Evolutionary conservation across 2,888 invertebrate species (phyloP), one percentile per base, ranked within the genome.

Genomic region (Oxyscelio sp.): DNA sequence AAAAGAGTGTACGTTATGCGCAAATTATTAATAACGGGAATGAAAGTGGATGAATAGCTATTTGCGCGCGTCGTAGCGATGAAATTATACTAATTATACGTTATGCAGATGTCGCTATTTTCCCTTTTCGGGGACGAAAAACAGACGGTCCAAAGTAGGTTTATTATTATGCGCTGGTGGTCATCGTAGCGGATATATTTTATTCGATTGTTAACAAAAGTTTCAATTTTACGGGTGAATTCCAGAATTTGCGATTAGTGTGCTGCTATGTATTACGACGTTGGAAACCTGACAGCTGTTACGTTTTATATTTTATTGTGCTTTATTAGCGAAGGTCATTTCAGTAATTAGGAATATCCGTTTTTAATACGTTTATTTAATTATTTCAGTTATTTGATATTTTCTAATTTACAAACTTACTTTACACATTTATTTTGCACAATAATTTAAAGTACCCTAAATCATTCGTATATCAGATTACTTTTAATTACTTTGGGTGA

Each of bases 21-120:
- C 82, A 85, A 89, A 89, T 89, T 90, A 90, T 90, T 90, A 90
- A 91, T 91, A 89, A 87, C 71, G 85, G 73, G 68, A 84, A 80
- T 63, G 80, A 83, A 87, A 85, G 83, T 79, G 89, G 88, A 90
- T 87, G 87, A 89, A 90, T 89, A 83, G 85, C 87, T 87, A 81
- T 89, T 87, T 85, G 87, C 86, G 54, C 75, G 81, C 78, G 81
- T 77, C 82, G 65, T 24, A 22, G 74, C 77, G 77, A 81, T 87
- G 81, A 75, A 85, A 81, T 87, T 79, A 73, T 71, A 81, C 85
- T 83, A 85, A 87, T 85, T 87, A 81, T 75, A 58, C 48, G 40
- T 59, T 54, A 22, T 56, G 50, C 73, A 61, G 50, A 38, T 24
- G 61, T 59, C 59, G 22, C n/a, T 24, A 52, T 77, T 61, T 68